Evolutionary conservation across 2,888 invertebrate species (phyloP).

Genomic region (Melanostoma mellinum): DNA sequence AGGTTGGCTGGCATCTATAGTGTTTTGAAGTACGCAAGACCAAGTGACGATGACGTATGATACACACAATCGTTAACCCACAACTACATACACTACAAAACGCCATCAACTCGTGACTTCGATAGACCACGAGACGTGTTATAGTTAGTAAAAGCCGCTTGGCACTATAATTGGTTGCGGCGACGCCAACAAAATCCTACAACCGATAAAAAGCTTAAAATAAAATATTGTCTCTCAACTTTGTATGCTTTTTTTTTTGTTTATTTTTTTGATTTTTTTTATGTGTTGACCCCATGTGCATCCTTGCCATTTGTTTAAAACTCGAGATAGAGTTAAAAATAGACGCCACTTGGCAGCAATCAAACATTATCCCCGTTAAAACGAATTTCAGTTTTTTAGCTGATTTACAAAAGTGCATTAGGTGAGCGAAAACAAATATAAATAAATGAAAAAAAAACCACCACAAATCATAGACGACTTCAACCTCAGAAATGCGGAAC

Average conservation of each 20-base stretch:
- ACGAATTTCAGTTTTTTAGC: conserved; percentile 11
- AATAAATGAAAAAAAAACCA: not conserved
- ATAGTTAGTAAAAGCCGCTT: conserved; percentile 41
- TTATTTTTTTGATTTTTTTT: conserved; percentile 7
- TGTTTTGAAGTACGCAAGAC: conserved; percentile 8
- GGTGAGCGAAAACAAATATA: conserved; percentile 6
- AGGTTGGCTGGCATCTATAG: not conserved
- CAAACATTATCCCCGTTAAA: conserved; percentile 30
- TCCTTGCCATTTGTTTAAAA: conserved; percentile 61
- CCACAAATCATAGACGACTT: not conserved
- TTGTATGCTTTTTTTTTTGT: conserved; percentile 2
- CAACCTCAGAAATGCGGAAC: conserved; percentile 24
- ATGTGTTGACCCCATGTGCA: conserved; percentile 60
- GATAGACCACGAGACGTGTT: conserved; percentile 38
- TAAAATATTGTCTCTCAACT: conserved; percentile 4
- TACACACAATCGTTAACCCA: conserved; percentile 2
- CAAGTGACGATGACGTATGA: not conserved
- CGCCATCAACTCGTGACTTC: conserved; percentile 34
- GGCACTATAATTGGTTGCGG: conserved; percentile 54
- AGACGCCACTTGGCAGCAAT: conserved; percentile 54
- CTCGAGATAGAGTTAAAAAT: conserved; percentile 51
- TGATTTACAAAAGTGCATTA: conserved; percentile 31
- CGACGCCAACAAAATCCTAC: conserved; percentile 26
- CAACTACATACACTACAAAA: not conserved
- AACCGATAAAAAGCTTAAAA: conserved; percentile 28